A percentile compares a stretch with the other conserved stretches of the same genome.
phyloP scores from a whole-genome alignment of 2,797 vertebrate genomes.

The Enteromius fasciolatus region DNA sequence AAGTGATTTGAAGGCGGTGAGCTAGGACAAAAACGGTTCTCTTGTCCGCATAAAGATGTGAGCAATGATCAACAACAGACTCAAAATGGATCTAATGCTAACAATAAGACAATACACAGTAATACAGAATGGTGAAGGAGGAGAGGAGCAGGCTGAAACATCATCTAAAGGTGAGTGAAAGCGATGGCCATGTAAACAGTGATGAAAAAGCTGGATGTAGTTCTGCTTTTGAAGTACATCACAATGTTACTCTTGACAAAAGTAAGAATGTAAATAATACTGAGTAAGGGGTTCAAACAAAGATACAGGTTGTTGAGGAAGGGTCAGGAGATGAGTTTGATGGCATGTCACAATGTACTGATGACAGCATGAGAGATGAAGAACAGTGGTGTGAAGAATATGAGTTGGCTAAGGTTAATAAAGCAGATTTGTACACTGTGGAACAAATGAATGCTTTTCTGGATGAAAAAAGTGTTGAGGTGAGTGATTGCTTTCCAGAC shows the following conservation, averaged over 20 bases:
- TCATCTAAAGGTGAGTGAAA: neutral
- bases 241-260: no score
- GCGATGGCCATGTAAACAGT: no score
- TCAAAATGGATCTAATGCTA: neutral
- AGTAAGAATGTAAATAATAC: neutral
- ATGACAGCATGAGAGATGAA: conserved; percentile 6
- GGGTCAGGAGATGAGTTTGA: conserved; percentile 4
- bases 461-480: conserved; percentile 1
- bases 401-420: no score
- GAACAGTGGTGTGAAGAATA: neutral
- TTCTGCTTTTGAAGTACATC: no score
- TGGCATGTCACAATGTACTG: conserved; percentile 4
- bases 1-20: neutral
- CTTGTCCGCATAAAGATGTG: neutral
- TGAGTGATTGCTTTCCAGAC: neutral
- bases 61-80: neutral
- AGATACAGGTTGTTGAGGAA: neutral
- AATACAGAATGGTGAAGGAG: neutral
- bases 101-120: neutral
- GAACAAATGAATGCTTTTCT: neutral
- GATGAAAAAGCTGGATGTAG: no score
- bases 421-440: neutral
- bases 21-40: neutral
- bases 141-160: neutral
- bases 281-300: no score